Conservation (phyloP, 2,888 invertebrate species). For the Julus scandinavius region DNA sequence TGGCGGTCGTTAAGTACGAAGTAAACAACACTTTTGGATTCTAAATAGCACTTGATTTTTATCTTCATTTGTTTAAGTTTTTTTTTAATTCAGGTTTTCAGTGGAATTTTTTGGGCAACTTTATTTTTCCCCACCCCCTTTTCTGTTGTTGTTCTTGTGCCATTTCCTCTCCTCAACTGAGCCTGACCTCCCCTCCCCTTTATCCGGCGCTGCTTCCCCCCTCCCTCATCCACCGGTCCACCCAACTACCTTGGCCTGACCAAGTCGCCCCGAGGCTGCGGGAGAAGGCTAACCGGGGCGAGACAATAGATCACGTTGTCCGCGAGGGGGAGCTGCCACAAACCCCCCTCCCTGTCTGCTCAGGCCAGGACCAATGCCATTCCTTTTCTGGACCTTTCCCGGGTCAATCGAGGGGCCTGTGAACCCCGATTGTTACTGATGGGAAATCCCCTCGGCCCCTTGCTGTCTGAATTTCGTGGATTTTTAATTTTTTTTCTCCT, state of each 20-base stretch:
- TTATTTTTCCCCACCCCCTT: background rate
- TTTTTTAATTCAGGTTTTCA: background rate
- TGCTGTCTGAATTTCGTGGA: slow-evolving; percentile 18
- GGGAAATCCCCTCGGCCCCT: background rate
- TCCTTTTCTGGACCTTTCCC: background rate
- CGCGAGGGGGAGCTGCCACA: background rate
- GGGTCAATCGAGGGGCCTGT: slow-evolving; percentile 23
- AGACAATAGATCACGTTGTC: slow-evolving; percentile 39
- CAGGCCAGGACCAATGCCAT: background rate
- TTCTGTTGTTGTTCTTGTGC: slow-evolving; percentile 16
- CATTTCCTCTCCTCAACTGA: background rate
- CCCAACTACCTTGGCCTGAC: slow-evolving; percentile 20
- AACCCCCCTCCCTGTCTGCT: background rate
- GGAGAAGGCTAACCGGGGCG: slow-evolving; percentile 11
- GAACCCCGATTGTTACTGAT: background rate
- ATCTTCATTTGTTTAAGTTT: background rate
- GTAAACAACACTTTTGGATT: slow-evolving; percentile 34
- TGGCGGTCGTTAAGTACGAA: slow-evolving; percentile 17
- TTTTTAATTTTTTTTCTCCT: background rate
- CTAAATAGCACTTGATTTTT: slow-evolving; percentile 4
- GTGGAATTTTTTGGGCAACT: background rate
- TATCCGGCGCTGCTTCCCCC: background rate
- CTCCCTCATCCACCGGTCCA: background rate
- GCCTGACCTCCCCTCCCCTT: background rate
- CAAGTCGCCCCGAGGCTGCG: background rate